phyloP scores from a whole-genome alignment of 2,113 vertebrate species.

The Pongo abelii region DNA sequence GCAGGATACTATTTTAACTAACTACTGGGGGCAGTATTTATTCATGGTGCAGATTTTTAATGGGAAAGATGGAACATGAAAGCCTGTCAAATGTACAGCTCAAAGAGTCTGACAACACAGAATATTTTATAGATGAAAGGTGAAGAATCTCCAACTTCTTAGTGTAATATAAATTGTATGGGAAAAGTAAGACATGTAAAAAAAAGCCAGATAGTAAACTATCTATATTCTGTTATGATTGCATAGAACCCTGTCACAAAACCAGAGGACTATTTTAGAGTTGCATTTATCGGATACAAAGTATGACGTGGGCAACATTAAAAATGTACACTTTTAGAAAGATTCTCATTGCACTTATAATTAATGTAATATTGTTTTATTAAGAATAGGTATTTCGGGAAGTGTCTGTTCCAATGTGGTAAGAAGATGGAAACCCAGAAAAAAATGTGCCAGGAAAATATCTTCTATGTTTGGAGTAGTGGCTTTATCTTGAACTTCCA shows the following conservation, averaged over 20 bases:
- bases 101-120: conserved; percentile 70
- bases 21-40: conserved; percentile 81
- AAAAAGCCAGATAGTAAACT: conserved; percentile 49
- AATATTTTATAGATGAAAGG: conserved; percentile 75
- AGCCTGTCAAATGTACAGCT: conserved; percentile 71
- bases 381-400: conserved; percentile 24
- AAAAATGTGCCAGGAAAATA: not conserved
- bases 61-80: conserved; percentile 74
- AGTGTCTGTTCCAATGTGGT: not conserved
- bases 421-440: not conserved
- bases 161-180: conserved; percentile 63
- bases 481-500: not conserved
- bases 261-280: not conserved
- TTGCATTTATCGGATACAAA: not conserved
- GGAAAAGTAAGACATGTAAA: conserved; percentile 35
- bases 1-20: conserved; percentile 82
- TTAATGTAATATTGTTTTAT: not conserved
- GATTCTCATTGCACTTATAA: conserved; percentile 2
- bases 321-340: not conserved
- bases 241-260: not conserved
- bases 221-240: not conserved
- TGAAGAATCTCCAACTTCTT: conserved; percentile 67
- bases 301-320: not conserved
- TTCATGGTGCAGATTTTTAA: conserved; percentile 82
- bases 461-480: not conserved